Evolutionary conservation across 2,888 invertebrate genomes (phyloP), one percentile per base, ranked within the genome.

Genomic region (Parnassius smintheus): DNA sequence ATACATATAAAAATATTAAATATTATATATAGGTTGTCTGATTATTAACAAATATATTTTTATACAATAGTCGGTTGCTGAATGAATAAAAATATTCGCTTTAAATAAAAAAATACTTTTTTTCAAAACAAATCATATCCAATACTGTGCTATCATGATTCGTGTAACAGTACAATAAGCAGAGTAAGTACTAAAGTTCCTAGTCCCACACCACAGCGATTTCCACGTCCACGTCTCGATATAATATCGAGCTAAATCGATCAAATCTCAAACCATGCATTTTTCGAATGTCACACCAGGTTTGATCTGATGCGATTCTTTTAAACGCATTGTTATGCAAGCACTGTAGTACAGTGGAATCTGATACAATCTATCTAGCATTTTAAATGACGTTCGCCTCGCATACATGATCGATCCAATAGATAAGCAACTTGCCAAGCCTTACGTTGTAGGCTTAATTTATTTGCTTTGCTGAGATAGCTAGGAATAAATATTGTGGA

Each of bases 361-460:
- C 59, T 59, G 52, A 42, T 56, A 52, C 59, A 64, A 64, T 64
- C 56, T 64, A 60, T 59, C 59, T 51, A 63, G 67, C 61, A 65
- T 68, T 66, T 59, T 63, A 66, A 62, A 59, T 62, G 56, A 66
- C 66, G 61, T 66, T 60, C 61, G 62, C 58, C 66, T 67, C 64
- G 65, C 66, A 71, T 66, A 65, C 59, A 64, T 59, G 56, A 65
- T 62, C 56, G 57, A 63, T 55, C 41, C 55, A 18, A 35, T 45
- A 61, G 61, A 56, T 59, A 59, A 59, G 58, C 54, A 55, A 55
- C 50, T 63, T 63, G 59, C 50, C 45, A 61, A 50, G 53, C 45
- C 55, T 22, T 50, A 59, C 59, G 55, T 55, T 59, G 50, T 58
- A 54, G 35, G 49, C 59, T 49, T 58, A 62, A 62, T 62, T 62